A percentile compares a stretch with the other conserved stretches of the same genome.
These are phyloP conservation scores for Trichoplusia ni DNA, from an alignment of 1,140 invertebrate genomes.

Conservation along the genomic window DNA sequence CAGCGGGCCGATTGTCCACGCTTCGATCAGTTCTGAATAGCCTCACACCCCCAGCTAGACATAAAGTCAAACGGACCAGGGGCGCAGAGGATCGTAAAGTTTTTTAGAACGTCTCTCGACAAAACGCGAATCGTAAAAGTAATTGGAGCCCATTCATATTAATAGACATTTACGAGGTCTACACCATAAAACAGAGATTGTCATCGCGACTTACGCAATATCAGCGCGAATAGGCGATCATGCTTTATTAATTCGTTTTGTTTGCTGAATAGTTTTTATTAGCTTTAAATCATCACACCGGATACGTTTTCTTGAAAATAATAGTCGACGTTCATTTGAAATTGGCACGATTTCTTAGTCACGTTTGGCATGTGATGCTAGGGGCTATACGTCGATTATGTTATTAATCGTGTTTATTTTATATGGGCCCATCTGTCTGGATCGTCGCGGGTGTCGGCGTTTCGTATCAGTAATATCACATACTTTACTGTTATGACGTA, in stretches of 20 bases:
- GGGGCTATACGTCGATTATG: slow-evolving; percentile 33
- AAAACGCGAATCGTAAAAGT: slow-evolving; percentile 80
- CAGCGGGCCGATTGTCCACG: slow-evolving; percentile 53
- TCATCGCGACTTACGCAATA: slow-evolving; percentile 70
- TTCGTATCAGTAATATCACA: slow-evolving; percentile 26
- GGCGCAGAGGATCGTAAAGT: slow-evolving; percentile 73
- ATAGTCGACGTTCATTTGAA: slow-evolving; percentile 33
- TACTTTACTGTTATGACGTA: slow-evolving; percentile 51
- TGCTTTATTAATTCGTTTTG: slow-evolving; percentile 68
- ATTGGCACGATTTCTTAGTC: slow-evolving; percentile 35
- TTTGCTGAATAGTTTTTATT: slow-evolving; percentile 61
- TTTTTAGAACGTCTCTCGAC: slow-evolving; percentile 72
- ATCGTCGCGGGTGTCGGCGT: not conserved
- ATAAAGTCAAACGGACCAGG: slow-evolving; percentile 67
- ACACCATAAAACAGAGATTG: slow-evolving; percentile 79
- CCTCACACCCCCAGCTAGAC: slow-evolving; percentile 50
- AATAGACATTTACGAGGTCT: slow-evolving; percentile 80
- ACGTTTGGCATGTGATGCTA: not conserved
- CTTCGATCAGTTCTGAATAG: slow-evolving; percentile 40
- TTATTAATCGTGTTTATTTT: slow-evolving; percentile 35
- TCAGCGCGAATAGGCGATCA: slow-evolving; percentile 57
- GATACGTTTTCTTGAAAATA: slow-evolving; percentile 39
- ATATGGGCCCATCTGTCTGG: slow-evolving; percentile 36
- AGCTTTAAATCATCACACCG: slow-evolving; percentile 50
- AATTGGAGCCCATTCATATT: slow-evolving; percentile 81